Conservation (phyloP, 2,888 invertebrate genomes). For the Parthenolecanium corni region DNA sequence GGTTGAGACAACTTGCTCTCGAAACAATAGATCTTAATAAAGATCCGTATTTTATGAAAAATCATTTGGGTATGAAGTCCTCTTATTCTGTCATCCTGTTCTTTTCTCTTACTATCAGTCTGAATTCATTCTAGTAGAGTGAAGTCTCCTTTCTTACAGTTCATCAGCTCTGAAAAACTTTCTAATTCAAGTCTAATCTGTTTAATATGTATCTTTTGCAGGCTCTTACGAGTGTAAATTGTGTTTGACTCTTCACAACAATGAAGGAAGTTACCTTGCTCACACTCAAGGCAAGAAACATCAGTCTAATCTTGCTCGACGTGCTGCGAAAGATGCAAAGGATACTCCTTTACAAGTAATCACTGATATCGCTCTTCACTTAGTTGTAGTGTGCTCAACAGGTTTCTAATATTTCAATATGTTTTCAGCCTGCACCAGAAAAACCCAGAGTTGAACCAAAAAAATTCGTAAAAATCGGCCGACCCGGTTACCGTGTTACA, state of each 20-base stretch:
- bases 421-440: constrained; percentile 67
- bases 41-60: constrained; percentile 99
- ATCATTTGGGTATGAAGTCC: constrained; percentile 66
- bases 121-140: not conserved
- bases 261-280: constrained; percentile 96
- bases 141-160: not conserved
- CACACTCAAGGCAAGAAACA: constrained; percentile 99
- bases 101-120: not conserved
- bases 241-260: constrained; percentile 95
- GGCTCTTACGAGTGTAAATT: constrained; percentile 97
- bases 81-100: not conserved
- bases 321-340: constrained; percentile 97
- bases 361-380: not conserved
- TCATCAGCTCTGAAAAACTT: not conserved
- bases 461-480: constrained; percentile 98
- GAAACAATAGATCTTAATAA: constrained; percentile 98
- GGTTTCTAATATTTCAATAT: too few relatives aligned
- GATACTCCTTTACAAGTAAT: constrained; percentile 73
- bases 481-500: constrained; percentile 96
- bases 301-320: constrained; percentile 92
- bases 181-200: not conserved
- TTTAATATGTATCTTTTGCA: constrained; percentile 37
- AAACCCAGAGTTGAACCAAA: constrained; percentile 95
- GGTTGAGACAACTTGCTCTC: constrained; percentile 86
- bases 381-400: not conserved